phyloP scores from a whole-genome alignment of 2,888 invertebrate species.

The Nomada hirtipes region DNA sequence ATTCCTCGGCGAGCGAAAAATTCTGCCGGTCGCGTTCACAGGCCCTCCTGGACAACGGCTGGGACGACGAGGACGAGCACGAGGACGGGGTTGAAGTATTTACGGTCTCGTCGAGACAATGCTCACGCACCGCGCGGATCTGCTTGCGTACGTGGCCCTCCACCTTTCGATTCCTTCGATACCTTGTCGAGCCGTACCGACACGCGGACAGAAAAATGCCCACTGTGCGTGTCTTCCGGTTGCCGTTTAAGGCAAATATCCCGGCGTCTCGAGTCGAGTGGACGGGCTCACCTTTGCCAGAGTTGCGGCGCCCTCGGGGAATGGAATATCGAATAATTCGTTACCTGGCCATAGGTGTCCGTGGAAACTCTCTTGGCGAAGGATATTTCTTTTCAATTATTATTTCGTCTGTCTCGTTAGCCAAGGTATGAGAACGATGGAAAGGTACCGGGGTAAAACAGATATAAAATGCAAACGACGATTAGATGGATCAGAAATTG shows the following conservation, averaged over 20 bases:
- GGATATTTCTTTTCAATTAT: not conserved
- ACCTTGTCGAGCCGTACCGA: conserved; percentile 50
- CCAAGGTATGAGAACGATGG: too few species aligned
- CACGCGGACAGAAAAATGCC: conserved; percentile 54
- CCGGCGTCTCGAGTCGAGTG: conserved; percentile 22
- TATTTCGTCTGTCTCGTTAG: too few species aligned
- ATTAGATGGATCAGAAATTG: too few species aligned
- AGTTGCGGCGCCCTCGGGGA: not conserved
- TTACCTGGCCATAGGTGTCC: too few species aligned
- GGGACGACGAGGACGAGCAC: conserved; percentile 66
- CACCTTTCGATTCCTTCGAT: conserved; percentile 48
- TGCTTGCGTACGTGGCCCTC: conserved; percentile 26
- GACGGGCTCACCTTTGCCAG: conserved; percentile 9
- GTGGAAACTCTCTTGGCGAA: too few species aligned
- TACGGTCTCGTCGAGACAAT: conserved; percentile 79
- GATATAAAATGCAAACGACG: too few species aligned
- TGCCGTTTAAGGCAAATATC: conserved; percentile 62
- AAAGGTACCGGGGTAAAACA: too few species aligned
- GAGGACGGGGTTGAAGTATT: conserved; percentile 74
- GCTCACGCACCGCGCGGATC: conserved; percentile 67
- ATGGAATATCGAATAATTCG: not conserved
- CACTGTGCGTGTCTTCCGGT: conserved; percentile 46
- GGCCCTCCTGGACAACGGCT: conserved; percentile 60
- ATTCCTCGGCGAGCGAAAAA: conserved; percentile 66
- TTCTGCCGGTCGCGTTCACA: conserved; percentile 62